phyloP scores from a whole-genome alignment of 2,888 invertebrate genomes.

The Mesopsocus fuscifrons region DNA sequence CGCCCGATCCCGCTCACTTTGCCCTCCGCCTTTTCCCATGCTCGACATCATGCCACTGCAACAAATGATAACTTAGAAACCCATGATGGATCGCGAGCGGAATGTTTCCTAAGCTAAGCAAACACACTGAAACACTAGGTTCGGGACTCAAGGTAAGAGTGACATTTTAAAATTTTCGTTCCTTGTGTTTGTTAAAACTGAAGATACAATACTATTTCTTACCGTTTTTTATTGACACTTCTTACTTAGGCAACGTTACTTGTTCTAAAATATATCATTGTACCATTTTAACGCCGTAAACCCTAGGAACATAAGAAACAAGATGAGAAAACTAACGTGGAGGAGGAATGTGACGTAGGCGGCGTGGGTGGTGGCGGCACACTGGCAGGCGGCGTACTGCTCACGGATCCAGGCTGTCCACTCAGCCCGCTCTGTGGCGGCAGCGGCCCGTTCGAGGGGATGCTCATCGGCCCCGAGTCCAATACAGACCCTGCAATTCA shows the following conservation, averaged over 20 bases:
- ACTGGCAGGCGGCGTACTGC: slow-evolving; percentile 11
- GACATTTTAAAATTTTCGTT: too few species aligned
- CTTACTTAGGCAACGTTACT: too few species aligned
- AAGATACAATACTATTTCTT: too few species aligned
- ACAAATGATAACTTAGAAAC: slow-evolving; percentile 8
- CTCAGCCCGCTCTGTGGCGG: neutral
- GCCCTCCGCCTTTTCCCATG: slow-evolving; percentile 22
- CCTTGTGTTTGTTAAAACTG: too few species aligned
- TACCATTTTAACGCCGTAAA: too few species aligned
- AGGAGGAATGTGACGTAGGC: slow-evolving; percentile 11
- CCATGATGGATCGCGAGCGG: too few species aligned
- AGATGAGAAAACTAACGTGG: neutral
- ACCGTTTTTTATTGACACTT: too few species aligned
- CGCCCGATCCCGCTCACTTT: slow-evolving; percentile 7
- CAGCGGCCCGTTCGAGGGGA: neutral
- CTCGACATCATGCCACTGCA: slow-evolving; percentile 32
- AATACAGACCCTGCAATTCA: neutral
- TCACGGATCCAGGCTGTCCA: neutral
- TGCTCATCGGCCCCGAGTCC: neutral
- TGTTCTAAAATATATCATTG: too few species aligned
- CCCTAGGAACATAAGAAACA: neutral
- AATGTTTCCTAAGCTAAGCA: too few species aligned
- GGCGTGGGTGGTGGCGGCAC: slow-evolving; percentile 12
- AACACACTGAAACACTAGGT: too few species aligned
- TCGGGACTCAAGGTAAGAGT: too few species aligned